Conservation (phyloP, 1,140 invertebrate genomes). For the Papilio helenus region DNA sequence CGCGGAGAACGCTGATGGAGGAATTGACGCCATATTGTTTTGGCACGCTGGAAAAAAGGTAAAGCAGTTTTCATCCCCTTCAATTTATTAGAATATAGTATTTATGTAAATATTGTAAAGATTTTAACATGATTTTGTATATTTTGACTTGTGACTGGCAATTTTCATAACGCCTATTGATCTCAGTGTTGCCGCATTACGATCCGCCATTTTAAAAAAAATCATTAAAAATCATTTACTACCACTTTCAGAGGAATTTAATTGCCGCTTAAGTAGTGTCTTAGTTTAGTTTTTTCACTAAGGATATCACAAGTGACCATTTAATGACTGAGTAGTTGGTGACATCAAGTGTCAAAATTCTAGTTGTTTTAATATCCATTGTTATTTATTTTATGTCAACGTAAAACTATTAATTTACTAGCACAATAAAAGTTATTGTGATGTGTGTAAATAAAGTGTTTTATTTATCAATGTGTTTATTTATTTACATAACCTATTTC, state of each 20-base stretch:
- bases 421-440: conserved; percentile 22
- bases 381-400: conserved; percentile 3
- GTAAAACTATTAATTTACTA: neutral
- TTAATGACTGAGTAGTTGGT: neutral
- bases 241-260: no score
- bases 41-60: conserved; percentile 63
- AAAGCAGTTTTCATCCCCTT: neutral
- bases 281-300: neutral
- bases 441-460: conserved; percentile 30
- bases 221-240: no score
- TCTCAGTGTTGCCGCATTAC: neutral
- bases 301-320: neutral
- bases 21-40: conserved; percentile 70
- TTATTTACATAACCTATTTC: neutral
- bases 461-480: neutral
- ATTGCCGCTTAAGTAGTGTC: no score
- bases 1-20: conserved; percentile 75
- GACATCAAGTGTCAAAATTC: neutral
- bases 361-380: conserved; percentile 6
- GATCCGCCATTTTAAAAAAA: neutral
- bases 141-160: neutral
- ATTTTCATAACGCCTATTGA: neutral
- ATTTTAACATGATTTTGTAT: neutral
- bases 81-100: neutral
- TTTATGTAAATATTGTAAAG: conserved; percentile 3